Evolutionary conservation across 1,140 invertebrate species (phyloP).

Genomic region (Phymorhynchus buccinoides): DNA sequence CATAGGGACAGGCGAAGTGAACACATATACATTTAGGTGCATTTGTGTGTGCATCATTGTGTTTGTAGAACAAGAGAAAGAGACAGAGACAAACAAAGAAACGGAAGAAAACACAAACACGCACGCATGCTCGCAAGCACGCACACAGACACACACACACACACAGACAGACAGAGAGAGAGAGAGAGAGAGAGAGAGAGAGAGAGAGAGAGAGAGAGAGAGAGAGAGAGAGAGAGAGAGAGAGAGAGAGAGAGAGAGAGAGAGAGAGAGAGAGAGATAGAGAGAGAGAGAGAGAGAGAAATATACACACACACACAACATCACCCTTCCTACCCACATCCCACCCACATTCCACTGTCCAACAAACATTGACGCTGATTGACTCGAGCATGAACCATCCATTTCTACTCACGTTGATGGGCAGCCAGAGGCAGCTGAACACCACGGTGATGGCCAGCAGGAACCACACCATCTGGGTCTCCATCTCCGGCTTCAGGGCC

Average conservation of each 20-base stretch:
- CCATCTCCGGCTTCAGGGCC: slow-evolving; percentile 66
- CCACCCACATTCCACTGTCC: not conserved
- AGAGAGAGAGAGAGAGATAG: slow-evolving; percentile 1
- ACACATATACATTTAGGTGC: too few species aligned
- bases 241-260: slow-evolving; percentile 20
- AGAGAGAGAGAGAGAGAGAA: not conserved
- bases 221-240: slow-evolving; percentile 17
- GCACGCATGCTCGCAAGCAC: not conserved
- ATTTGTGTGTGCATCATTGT: too few species aligned
- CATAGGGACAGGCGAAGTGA: too few species aligned
- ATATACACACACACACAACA: not conserved
- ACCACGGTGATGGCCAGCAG: slow-evolving; percentile 73
- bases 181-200: not conserved
- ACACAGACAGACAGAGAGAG: not conserved
- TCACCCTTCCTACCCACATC: not conserved
- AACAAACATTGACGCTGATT: too few species aligned
- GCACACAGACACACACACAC: not conserved
- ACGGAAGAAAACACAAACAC: not conserved
- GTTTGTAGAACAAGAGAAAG: not conserved
- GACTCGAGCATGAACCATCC: too few species aligned
- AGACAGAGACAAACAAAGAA: not conserved
- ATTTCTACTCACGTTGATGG: slow-evolving; percentile 68
- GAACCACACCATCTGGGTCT: slow-evolving; percentile 74
- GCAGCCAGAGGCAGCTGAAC: slow-evolving; percentile 72
- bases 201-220: not conserved